Evolutionary conservation across 2,113 vertebrate genomes (phyloP).

Genomic region (Pachypanchax playfairii): DNA sequence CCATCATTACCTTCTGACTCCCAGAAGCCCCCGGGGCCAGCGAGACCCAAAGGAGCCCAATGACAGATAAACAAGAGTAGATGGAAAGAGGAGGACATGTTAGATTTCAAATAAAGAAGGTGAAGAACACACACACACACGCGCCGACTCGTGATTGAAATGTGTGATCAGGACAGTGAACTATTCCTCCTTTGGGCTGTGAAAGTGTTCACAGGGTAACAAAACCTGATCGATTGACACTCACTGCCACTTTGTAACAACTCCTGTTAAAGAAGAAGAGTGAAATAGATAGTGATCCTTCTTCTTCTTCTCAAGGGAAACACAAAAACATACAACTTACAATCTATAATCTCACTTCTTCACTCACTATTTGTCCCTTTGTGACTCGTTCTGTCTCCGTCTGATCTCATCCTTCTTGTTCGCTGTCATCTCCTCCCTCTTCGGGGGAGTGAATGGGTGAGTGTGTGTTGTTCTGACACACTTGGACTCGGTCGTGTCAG

Average conservation of each 20-base stretch:
- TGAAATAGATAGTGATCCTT: constrained; percentile 41
- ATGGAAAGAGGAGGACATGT: constrained; percentile 20
- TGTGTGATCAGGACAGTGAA: constrained; percentile 44
- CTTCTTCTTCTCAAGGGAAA: constrained; percentile 31
- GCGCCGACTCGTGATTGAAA: constrained; percentile 24
- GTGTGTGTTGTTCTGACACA: constrained; percentile 43
- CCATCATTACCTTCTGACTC: constrained; percentile 71
- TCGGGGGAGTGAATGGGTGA: background rate
- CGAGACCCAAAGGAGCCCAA: constrained; percentile 30
- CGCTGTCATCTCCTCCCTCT: constrained; percentile 10
- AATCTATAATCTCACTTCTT: constrained; percentile 47
- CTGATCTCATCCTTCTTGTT: constrained; percentile 37
- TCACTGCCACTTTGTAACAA: constrained; percentile 53
- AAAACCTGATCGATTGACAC: constrained; percentile 63
- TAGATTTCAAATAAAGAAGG: constrained; percentile 17
- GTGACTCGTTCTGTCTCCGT: constrained; percentile 57
- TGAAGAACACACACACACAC: constrained; percentile 10
- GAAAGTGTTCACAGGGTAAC: constrained; percentile 65
- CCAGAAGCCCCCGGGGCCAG: constrained; percentile 27
- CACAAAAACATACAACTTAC: constrained; percentile 40
- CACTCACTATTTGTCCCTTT: constrained; percentile 46
- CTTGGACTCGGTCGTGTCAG: constrained; percentile 42
- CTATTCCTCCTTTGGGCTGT: constrained; percentile 49
- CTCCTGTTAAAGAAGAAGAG: constrained; percentile 48
- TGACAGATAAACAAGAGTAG: constrained; percentile 58